Conservation (phyloP, 2,113 vertebrate genomes). For the Scytalopus superciliaris region DNA sequence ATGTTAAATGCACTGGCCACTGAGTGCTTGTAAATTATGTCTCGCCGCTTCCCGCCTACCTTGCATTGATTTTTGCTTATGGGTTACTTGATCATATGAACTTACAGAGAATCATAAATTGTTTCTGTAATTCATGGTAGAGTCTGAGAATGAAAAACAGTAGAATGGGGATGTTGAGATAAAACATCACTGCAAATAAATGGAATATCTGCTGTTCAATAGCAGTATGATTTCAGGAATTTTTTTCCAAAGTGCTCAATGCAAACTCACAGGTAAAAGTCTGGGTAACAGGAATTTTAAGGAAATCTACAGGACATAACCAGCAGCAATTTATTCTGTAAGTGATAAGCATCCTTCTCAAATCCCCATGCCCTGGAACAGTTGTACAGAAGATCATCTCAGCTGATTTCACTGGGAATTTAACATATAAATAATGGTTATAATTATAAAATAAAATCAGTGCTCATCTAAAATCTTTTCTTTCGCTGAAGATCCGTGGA, state of each 20-base stretch:
- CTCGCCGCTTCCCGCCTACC: neutral
- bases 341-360: neutral
- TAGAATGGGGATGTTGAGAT: neutral
- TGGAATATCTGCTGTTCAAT: neutral
- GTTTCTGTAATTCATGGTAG: neutral
- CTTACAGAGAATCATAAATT: conserved; percentile 16
- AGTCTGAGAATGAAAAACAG: neutral
- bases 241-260: neutral
- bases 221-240: neutral
- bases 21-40: neutral
- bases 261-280: neutral
- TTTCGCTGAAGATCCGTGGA: neutral
- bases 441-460: neutral
- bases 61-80: conserved; percentile 40
- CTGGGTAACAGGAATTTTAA: neutral
- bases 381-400: neutral
- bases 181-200: neutral
- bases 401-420: neutral
- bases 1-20: neutral
- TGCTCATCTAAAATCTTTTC: neutral
- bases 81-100: conserved; percentile 36
- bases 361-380: neutral
- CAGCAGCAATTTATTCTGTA: neutral
- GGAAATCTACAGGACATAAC: neutral
- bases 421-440: neutral